Evolutionary conservation across 2,888 invertebrate species (phyloP).

Genomic region (Nomada fucata): DNA sequence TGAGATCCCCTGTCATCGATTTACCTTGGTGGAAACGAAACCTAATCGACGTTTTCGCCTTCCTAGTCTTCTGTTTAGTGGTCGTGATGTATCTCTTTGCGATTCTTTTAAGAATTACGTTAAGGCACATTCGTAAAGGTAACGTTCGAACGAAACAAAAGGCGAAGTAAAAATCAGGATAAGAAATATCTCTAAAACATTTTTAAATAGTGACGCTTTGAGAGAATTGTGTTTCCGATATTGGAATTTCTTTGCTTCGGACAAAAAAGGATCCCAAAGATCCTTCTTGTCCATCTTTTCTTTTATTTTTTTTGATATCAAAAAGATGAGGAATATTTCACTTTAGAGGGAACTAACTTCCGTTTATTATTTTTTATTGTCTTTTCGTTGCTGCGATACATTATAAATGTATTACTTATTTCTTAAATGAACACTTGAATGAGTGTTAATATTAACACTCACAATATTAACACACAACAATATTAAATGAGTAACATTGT

Average conservation of each 20-base stretch:
- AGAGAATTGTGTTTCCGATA: too few relatives aligned
- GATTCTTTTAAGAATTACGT: background rate
- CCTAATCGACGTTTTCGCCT: constrained; percentile 72
- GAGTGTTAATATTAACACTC: too few relatives aligned
- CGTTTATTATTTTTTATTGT: too few relatives aligned
- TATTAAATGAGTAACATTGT: too few relatives aligned
- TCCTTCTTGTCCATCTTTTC: background rate
- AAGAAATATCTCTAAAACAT: background rate
- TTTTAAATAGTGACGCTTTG: too few relatives aligned
- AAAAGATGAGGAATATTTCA: too few relatives aligned
- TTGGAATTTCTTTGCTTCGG: background rate
- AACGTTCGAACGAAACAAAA: background rate
- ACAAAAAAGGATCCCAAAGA: background rate
- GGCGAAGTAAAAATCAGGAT: background rate
- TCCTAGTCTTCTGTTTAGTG: constrained; percentile 24
- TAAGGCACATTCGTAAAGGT: background rate
- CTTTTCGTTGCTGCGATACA: too few relatives aligned
- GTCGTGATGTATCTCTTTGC: background rate
- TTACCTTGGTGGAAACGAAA: constrained; percentile 75
- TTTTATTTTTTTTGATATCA: too few relatives aligned
- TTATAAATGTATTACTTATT: too few relatives aligned
- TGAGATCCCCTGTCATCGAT: constrained; percentile 70
- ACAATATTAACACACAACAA: too few relatives aligned
- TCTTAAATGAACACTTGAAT: too few relatives aligned
- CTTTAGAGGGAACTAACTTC: too few relatives aligned